phyloP scores from a whole-genome alignment of 2,113 vertebrate species.

The Cryptomyrus ogoouensis region DNA sequence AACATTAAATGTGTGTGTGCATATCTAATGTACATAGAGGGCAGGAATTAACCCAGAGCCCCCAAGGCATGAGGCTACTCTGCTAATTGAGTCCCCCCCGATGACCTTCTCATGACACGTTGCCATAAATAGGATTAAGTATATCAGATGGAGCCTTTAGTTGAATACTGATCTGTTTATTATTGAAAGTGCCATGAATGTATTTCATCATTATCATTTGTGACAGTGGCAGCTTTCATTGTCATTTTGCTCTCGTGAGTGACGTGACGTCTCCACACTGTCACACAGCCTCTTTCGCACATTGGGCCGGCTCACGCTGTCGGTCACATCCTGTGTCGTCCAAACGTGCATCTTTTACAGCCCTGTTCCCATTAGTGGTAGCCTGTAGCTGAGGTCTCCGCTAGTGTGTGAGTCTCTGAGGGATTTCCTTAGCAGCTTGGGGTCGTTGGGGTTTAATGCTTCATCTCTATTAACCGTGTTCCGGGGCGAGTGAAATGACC shows the following conservation, averaged over 20 bases:
- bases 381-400: background rate
- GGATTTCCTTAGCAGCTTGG: background rate
- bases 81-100: background rate
- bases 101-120: background rate
- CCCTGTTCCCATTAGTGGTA: background rate
- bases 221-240: background rate
- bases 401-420: background rate
- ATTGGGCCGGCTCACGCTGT: background rate
- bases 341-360: background rate
- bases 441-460: background rate
- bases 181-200: background rate
- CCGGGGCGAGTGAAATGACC: background rate
- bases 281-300: background rate
- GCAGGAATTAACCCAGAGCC: background rate
- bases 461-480: background rate
- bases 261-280: background rate
- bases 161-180: slow-evolving; percentile 10
- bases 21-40: background rate
- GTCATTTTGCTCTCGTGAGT: background rate
- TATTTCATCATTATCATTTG: background rate
- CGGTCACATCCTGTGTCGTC: background rate
- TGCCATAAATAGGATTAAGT: background rate
- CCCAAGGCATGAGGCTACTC: background rate
- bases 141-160: background rate
- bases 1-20: background rate